Conservation (phyloP, 2,797 vertebrate species). For the Hydrolagus colliei region DNA sequence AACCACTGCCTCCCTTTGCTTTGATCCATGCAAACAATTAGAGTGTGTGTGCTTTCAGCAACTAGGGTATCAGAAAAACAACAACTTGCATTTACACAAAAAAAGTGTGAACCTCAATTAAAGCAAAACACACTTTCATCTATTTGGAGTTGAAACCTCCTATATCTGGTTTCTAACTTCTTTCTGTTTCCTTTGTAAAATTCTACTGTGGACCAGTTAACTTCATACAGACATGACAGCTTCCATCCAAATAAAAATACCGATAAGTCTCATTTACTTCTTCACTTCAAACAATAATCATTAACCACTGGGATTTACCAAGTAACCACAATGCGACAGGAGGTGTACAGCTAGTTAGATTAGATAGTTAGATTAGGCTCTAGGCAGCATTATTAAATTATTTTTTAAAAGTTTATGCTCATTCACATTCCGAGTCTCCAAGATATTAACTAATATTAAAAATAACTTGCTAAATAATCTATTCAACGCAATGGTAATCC, state of each 20-base stretch:
- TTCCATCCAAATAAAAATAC: not conserved
- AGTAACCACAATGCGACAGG: not conserved
- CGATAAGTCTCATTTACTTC: too few species aligned
- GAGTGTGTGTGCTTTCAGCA: not conserved
- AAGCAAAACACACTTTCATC: not conserved
- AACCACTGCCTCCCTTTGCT: not conserved
- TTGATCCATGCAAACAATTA: not conserved
- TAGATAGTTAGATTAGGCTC: not conserved
- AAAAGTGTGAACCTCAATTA: not conserved
- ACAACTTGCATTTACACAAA: too few species aligned
- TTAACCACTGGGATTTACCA: not conserved
- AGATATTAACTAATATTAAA: too few species aligned
- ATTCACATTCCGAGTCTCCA: too few species aligned
- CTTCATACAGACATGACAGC: not conserved
- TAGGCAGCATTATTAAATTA: too few species aligned
- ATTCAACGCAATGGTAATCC: too few species aligned
- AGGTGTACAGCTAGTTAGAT: not conserved
- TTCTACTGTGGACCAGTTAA: not conserved
- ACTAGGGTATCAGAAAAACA: not conserved
- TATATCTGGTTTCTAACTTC: not conserved
- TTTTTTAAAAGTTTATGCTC: too few species aligned
- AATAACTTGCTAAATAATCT: too few species aligned
- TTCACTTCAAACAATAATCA: not conserved
- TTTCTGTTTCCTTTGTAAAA: not conserved
- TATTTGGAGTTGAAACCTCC: not conserved